Percentiles rank a stretch among this genome's conserved stretches.
Conservation (phyloP, 2,888 invertebrate species). For the Bembecia ichneumoniformis region DNA sequence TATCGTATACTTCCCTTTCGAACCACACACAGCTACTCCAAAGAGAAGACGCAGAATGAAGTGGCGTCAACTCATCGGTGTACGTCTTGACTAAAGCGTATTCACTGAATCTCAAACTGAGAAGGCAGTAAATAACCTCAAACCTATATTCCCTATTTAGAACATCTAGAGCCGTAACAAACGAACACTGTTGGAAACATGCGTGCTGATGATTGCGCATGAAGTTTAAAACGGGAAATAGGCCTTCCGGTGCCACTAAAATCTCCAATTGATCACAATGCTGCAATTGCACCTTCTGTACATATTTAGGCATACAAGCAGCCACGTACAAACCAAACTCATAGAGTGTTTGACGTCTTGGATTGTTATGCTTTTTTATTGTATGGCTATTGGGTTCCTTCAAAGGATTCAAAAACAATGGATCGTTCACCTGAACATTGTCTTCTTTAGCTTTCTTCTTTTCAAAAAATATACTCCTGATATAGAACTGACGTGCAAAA, state of each 20-base stretch:
- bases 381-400: conserved; percentile 27
- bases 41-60: conserved; percentile 38
- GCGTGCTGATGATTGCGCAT: conserved; percentile 50
- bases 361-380: conserved; percentile 42
- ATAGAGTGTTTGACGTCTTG: conserved; percentile 40
- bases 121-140: conserved; percentile 45
- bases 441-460: conserved; percentile 5
- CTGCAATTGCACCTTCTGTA: conserved; percentile 55
- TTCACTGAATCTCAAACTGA: conserved; percentile 40
- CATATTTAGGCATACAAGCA: conserved; percentile 53
- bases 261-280: conserved; percentile 53
- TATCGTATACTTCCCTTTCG: conserved; percentile 57
- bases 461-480: no score
- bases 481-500: no score
- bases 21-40: conserved; percentile 37
- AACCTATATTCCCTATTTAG: conserved; percentile 49
- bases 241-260: conserved; percentile 46
- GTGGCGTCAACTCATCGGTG: conserved; percentile 54
- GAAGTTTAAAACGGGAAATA: conserved; percentile 43
- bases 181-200: conserved; percentile 42
- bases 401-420: conserved; percentile 37
- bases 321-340: conserved; percentile 59
- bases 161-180: conserved; percentile 51
- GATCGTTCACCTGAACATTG: conserved; percentile 22
- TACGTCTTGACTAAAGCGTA: conserved; percentile 47